Evolutionary conservation across 2,888 invertebrate species (phyloP), one percentile per base, ranked within the genome.

Genomic region (Listrodromus nycthemerus): DNA sequence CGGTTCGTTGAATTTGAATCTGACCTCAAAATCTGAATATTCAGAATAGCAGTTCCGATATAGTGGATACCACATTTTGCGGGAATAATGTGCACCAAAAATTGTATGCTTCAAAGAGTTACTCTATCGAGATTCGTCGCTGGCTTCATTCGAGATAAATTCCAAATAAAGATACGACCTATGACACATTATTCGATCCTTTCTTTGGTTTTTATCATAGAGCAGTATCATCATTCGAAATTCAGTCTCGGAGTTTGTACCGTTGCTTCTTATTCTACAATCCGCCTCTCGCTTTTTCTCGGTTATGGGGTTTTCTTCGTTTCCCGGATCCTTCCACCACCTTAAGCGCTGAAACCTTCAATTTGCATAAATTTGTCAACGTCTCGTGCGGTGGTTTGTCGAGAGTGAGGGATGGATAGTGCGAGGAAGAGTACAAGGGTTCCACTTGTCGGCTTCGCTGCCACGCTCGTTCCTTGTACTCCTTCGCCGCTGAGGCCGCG

Each of bases 361-460:
- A 87, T 87, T 86, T 87, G 76, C 87, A 87, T 87, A 87, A 84
- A 86, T 87, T 87, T 87, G 86, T 87, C 86, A 84, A 85, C 81
- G 86, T 87, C 83, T 79, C 78, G 76, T 67, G 58, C 73, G 80
- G 70, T 65, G 84, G 67, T 70, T 61, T 19, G 50, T 50, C 37
- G 67, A 24, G 58, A 58, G 61, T 50, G 27, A 69, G 55, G 71
- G 61, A 45, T 58, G 76, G 58, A 37, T n/a, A 48, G 10, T n/a
- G 48, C 45, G 41, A 33, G 41, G 21, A 50, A 76, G 61, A 66
- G 52, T 21, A 69, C 33, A 69, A 69, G 66, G 70, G 74, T 50
- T 41, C 45, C 30, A 55, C 50, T 19, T 70, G 63, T 61, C 48
- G 50, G 73, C 58, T 82, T 73, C 67, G 67, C 67, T 27, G 70